Base-by-base conservation (phyloP, 2,113 vertebrate species). In the Dryoscopus gambensis region DNA sequence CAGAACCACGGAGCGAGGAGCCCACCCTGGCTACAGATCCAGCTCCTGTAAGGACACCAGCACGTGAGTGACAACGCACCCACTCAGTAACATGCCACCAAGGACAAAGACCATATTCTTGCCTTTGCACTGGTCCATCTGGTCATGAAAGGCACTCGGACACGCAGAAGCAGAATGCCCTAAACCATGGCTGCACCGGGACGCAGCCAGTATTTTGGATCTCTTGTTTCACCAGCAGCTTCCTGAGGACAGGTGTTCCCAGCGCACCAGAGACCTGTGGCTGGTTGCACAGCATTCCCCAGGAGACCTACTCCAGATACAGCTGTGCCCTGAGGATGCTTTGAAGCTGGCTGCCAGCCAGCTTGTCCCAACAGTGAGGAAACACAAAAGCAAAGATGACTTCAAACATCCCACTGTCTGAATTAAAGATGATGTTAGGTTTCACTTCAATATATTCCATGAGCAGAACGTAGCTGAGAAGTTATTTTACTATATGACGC, bases 41-140 rank as follows among this genome's bases (percentile, higher is more conserved):
- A 49, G 63, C 42, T 73, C 28, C 42, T 8, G 6, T 4, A 7
- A 4, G 59, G 42, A 15, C 82, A 63, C 25, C 10, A 2, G 57
- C 84, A 64, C 1, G 0, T 0, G 3, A n/a, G 39, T 0, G 14
- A 24, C 84, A 30, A 5, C 0, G 7, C 55, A 44, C 7, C 16
- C 12, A 1, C 0, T 1, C 5, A 37, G 20, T 10, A 35, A 70
- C 28, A 27, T 16, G 4, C 20, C 13, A 5, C 35, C 3, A 2
- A 37, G 31, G 37, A 42, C 30, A 56, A 64, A 15, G 9, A 39
- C 7, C 56, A 5, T 1, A 0, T 6, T 39, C 53, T 10, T 27
- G 40, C 50, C 40, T 64, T 55, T 47, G 53, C 7, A 2, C 31
- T 31, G 68, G 28, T 44, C 63, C 71, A 18, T 3, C 9, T 25